phyloP scores from a whole-genome alignment of 2,888 invertebrate species.

The Trachelus iudaicus region DNA sequence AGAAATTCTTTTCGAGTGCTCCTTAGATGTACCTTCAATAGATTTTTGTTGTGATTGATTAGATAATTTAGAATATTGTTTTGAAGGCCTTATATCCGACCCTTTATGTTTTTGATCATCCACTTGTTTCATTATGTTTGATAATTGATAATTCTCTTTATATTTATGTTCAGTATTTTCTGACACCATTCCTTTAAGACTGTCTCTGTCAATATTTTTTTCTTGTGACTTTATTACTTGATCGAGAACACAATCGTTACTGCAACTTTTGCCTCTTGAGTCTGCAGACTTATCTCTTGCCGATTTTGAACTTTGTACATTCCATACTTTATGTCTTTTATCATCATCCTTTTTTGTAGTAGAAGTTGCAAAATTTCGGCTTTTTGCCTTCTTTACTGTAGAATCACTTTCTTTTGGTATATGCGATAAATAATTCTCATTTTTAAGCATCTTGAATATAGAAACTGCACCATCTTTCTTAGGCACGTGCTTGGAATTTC shows the following conservation, averaged over 20 bases:
- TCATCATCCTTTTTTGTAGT: conserved; percentile 53
- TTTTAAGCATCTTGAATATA: conserved; percentile 42
- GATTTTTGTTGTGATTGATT: conserved; percentile 31
- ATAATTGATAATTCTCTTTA: conserved; percentile 45
- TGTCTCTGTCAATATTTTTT: conserved; percentile 44
- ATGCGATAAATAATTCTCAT: conserved; percentile 39
- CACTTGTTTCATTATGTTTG: conserved; percentile 33
- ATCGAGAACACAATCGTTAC: conserved; percentile 50
- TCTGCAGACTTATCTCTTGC: conserved; percentile 47
- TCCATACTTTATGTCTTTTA: conserved; percentile 42
- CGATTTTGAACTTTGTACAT: conserved; percentile 41
- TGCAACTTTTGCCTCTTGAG: conserved; percentile 43
- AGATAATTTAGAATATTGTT: conserved; percentile 26
- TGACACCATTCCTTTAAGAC: conserved; percentile 36
- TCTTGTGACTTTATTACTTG: conserved; percentile 37
- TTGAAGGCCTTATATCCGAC: conserved; percentile 19
- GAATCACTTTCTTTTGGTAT: conserved; percentile 45
- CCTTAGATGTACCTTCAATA: conserved; percentile 28
- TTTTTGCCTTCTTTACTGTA: conserved; percentile 43
- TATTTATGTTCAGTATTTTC: conserved; percentile 46
- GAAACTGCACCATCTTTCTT: conserved; percentile 49
- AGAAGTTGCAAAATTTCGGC: conserved; percentile 48
- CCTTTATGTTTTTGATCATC: conserved; percentile 48
- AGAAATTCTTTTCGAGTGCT: conserved; percentile 39
- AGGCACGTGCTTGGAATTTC: conserved; percentile 50